Percentiles rank a stretch among this genome's conserved stretches.
phyloP scores from a whole-genome alignment of 2,888 invertebrate genomes.

The Bibio marci region DNA sequence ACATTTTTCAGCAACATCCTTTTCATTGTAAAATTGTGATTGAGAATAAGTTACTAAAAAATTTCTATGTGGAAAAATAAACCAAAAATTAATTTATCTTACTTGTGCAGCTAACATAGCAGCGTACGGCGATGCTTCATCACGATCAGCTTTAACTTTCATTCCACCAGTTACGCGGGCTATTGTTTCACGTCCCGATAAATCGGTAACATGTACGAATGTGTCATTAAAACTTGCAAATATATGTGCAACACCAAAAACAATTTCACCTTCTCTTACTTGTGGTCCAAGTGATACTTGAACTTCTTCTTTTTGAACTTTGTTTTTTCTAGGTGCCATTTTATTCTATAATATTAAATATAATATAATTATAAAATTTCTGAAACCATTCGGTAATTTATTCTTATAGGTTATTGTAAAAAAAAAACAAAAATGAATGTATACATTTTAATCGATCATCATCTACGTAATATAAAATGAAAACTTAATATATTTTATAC shows the following conservation, averaged over 20 bases:
- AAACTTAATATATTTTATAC: too few relatives aligned
- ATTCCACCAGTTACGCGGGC: constrained; percentile 94
- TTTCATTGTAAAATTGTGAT: too few relatives aligned
- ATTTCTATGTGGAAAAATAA: too few relatives aligned
- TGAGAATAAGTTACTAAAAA: too few relatives aligned
- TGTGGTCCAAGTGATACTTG: constrained; percentile 92
- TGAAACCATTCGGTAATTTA: too few relatives aligned
- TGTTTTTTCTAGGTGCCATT: constrained; percentile 97
- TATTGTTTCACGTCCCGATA: constrained; percentile 92
- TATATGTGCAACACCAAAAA: constrained; percentile 98
- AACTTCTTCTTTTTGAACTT: constrained; percentile 91
- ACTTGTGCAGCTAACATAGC: constrained; percentile 99
- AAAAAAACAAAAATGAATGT: too few relatives aligned
- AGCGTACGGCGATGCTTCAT: constrained; percentile 98
- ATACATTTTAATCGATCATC: too few relatives aligned
- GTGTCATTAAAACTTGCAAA: constrained; percentile 99
- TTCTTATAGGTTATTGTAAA: too few relatives aligned
- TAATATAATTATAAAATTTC: too few relatives aligned
- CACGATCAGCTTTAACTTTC: constrained; percentile 99
- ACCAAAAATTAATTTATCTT: too few relatives aligned
- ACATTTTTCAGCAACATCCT: constrained; percentile 99
- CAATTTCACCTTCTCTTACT: constrained; percentile 91
- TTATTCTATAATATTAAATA: too few relatives aligned
- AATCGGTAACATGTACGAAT: constrained; percentile 98
- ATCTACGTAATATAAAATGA: too few relatives aligned